Base-by-base conservation (phyloP, 92 coral and sea anemone species). In the Pocillopora meandrina region DNA sequence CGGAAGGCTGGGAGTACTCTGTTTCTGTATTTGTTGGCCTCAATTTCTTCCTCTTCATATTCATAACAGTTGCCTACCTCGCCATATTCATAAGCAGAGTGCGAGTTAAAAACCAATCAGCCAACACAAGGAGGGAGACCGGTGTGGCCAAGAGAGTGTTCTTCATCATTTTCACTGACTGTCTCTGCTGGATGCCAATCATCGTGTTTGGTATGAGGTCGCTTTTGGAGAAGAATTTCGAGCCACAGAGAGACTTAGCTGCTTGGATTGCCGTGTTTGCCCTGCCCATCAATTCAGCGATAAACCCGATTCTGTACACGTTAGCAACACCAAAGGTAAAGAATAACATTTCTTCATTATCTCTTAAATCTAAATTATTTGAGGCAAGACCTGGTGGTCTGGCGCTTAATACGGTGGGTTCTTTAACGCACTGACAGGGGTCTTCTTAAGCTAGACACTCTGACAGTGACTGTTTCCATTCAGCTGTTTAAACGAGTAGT, bases 241-340 rank as follows among this genome's bases (percentile, higher is more conserved):
- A 88, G 14, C 86, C 90, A 1, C 92, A 87, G n/a, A 92, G 94
- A 1, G 91, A 85, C 12, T 90, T 91, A 2, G 91, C 93, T 71
- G 98, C 89, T 15, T 95, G 98, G 98, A 90, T 92, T 2, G 96
- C 98, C 15, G 98, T 95, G 75, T 95, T 95, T 83, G 96, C 93
- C 0, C 81, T 95, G 20, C 98, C 98, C 2, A 67, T 95, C 20
- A 95, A 95, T 91, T 90, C 95, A 19, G 90, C 95, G 18, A 74
- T 95, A 66, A 95, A 95, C 62, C 98, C 98, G 3, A 60, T 90
- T 63, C 80, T 95, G 14, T 95, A 95, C 85, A 95, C 98, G 11
- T 75, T 95, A n/a, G 92, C 96, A 2, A 92, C 98, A 17, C 78
- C 95, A 61, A 67, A 65, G 55, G 62, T 76, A 72, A 1, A 20